Evolutionary conservation across 2,888 invertebrate species (phyloP), one percentile per base, ranked within the genome.

Genomic region (Oligia fasciuncula): DNA sequence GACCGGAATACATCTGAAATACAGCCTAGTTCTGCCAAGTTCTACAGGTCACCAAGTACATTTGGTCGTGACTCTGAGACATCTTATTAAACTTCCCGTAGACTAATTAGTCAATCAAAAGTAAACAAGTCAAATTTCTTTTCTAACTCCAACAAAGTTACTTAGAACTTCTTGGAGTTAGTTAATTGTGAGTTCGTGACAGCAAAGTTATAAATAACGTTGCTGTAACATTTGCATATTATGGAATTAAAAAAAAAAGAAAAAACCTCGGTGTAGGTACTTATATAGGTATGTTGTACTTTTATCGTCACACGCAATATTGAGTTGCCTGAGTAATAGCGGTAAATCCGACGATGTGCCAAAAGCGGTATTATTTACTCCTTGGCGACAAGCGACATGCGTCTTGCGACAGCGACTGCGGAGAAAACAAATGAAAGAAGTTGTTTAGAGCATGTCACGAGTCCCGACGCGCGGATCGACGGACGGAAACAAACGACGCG

Each of bases 181-280:
- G 51, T 63, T 70, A 79, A 77, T 76, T 75, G 43, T 49, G 40
- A 76, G 66, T 82, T 76, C 14, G 40, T 74, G 65, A 35, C 23
- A 43, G 66, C 3, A 51, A 62, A 23, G 14, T 19, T 54, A 57
- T 60, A 70, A 68, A 77, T 82, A 11, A 46, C 46, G 11, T 11
- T 46, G 46, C 11, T 46, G 46, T 46, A 46, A 46, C 49, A 0
- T 49, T 79, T 57, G 11, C 77, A 66, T 77, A 49, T 66, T 75
- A 79, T 82, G 75, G 66, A 63, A 74, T 79, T 66, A 23, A 57
- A 75, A 72, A n/a, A 68, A 14, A 57, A 75, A 72, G n/a, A n/a
- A n/a, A 68, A 78, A 78, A 57, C 40, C 11, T 66, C 13, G 14
- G 2, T 6, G 35, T 54, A n/a, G n/a, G n/a, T n/a, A 35, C 17